Evolutionary conservation across 2,888 invertebrate species (phyloP).

Genomic region (Odontomyia ornata): DNA sequence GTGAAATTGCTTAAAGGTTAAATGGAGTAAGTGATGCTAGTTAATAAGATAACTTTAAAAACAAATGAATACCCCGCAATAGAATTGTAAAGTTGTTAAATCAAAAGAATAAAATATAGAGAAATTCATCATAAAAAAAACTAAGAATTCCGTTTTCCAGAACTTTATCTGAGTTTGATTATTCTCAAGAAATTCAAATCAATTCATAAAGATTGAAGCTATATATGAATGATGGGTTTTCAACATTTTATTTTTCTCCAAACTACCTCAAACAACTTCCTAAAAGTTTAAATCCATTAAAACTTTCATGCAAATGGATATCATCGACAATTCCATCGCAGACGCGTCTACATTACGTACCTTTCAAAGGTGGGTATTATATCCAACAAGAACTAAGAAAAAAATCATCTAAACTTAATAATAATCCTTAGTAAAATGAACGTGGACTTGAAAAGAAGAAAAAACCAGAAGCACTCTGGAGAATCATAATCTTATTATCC

Average conservation of each 20-base stretch:
- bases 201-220: too few relatives aligned
- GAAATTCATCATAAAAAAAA: too few relatives aligned
- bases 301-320: conserved; percentile 51
- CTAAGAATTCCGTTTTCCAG: too few relatives aligned
- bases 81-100: too few relatives aligned
- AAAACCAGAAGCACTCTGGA: conserved; percentile 50
- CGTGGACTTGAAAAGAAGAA: conserved; percentile 40
- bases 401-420: conserved; percentile 48
- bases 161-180: too few relatives aligned
- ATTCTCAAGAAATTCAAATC: too few relatives aligned
- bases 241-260: background rate
- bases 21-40: background rate
- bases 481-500: conserved; percentile 53
- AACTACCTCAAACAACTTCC: conserved; percentile 44
- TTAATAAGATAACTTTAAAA: background rate
- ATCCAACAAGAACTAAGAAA: conserved; percentile 5
- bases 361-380: conserved; percentile 24
- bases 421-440: conserved; percentile 46
- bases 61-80: background rate
- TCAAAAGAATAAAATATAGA: too few relatives aligned
- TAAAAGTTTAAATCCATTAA: conserved; percentile 51
- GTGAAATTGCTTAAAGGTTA: background rate
- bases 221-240: background rate
- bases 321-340: conserved; percentile 44
- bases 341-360: conserved; percentile 39